phyloP scores from a whole-genome alignment of 2,113 vertebrate genomes.

The Coryphaenoides rupestris region DNA sequence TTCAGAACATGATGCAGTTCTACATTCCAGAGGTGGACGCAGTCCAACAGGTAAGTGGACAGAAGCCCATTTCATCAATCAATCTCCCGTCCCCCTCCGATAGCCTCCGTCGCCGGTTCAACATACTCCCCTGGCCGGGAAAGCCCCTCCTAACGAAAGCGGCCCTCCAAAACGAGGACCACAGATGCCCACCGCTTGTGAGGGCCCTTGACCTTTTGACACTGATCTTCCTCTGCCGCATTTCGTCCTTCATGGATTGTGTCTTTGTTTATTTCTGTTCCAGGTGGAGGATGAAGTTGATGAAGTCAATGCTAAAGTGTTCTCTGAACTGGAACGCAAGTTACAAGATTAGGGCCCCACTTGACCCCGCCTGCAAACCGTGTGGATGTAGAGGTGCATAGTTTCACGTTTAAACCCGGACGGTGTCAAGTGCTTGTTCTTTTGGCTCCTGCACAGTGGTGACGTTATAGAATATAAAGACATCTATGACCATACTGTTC shows the following conservation, averaged over 20 bases:
- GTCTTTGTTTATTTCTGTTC: conserved; percentile 20
- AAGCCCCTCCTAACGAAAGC: too few relatives aligned
- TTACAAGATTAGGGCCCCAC: conserved; percentile 54
- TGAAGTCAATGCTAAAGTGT: conserved; percentile 72
- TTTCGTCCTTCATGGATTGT: neutral
- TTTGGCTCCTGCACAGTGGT: neutral
- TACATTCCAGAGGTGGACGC: conserved; percentile 76
- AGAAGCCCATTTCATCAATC: neutral
- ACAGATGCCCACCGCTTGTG: too few relatives aligned
- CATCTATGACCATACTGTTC: conserved; percentile 14
- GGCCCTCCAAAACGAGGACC: too few relatives aligned
- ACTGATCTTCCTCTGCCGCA: neutral
- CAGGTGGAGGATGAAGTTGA: conserved; percentile 79
- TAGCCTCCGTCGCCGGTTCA: too few relatives aligned
- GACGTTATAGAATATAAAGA: neutral
- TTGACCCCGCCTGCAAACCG: neutral
- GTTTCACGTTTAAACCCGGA: neutral
- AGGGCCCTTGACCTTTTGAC: too few relatives aligned
- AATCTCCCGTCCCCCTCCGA: too few relatives aligned
- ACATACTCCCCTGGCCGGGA: too few relatives aligned
- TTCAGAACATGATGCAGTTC: conserved; percentile 81
- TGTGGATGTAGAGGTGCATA: neutral
- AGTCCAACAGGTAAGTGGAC: conserved; percentile 69
- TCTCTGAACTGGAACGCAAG: conserved; percentile 71
- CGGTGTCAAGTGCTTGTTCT: neutral